Evolutionary conservation across 2,888 invertebrate genomes (phyloP), one percentile per base, ranked within the genome.

Genomic region (Timema podura): DNA sequence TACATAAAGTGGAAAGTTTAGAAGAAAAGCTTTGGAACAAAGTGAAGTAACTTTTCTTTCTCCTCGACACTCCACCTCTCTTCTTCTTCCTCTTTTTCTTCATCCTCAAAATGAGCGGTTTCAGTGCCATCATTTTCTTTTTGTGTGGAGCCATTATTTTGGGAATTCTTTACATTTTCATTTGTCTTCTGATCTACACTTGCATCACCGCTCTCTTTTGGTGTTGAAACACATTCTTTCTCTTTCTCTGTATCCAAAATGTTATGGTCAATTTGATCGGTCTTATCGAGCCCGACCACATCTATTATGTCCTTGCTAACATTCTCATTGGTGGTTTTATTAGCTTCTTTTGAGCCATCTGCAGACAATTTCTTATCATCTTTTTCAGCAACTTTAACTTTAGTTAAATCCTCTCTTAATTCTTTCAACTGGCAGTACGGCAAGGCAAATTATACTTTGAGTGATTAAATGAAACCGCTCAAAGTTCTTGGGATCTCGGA

Each of bases 401-500:
- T n/a, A n/a, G n/a, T n/a, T n/a, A n/a, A n/a, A n/a, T n/a, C n/a
- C n/a, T n/a, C n/a, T n/a, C n/a, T n/a, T n/a, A n/a, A n/a, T n/a
- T n/a, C n/a, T n/a, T n/a, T n/a, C n/a, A n/a, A n/a, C 80, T 76
- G 67, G 78, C 69, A 73, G 72, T 73, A 96, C 90, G 66, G 92
- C 90, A 76, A 93, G 85, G 77, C 91, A 90, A 72, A 96, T 88
- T 76, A 96, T 88, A 74, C 94, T 92, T 81, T 96, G 95, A 54
- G 95, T 91, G 76, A 96, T 86, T 78, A 92, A 86, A 81, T 94
- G 94, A 81, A 96, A 93, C 76, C 94, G 87, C 80, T 96, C 96
- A 82, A 94, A 92, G 82, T 96, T 96, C 82, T 95, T 95, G 71
- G 89, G 88, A 83, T 96, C 96, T 76, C 95, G 88, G 82, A 93